phyloP scores from a whole-genome alignment of 2,113 vertebrate species.

The Eclectus roratus region DNA sequence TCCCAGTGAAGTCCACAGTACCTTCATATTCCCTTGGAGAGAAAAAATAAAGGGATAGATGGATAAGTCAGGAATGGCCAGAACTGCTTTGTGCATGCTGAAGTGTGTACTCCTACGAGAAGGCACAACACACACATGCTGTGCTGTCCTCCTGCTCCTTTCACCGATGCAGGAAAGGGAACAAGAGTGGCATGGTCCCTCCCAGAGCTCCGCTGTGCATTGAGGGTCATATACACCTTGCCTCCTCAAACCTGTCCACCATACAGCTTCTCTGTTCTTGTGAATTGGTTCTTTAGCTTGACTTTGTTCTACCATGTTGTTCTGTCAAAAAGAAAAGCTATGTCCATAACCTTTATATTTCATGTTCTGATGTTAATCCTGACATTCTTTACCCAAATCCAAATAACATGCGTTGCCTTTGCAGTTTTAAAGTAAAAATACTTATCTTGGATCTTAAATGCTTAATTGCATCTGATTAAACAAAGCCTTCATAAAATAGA shows the following conservation, averaged over 20 bases:
- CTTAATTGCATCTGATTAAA: constrained; percentile 31
- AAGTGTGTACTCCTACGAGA: accelerated
- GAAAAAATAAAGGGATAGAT: neutral
- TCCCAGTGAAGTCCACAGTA: neutral
- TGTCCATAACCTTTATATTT: neutral
- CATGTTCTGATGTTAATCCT: neutral
- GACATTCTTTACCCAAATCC: neutral
- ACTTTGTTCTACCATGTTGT: neutral
- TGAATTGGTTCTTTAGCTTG: neutral
- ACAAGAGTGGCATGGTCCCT: neutral
- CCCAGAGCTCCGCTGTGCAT: neutral
- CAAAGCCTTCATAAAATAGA: constrained; percentile 17
- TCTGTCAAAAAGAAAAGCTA: neutral
- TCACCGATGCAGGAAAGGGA: neutral
- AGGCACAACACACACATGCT: neutral
- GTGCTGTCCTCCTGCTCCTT: neutral
- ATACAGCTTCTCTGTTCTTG: neutral
- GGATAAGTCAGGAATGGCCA: too few relatives aligned
- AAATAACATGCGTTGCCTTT: neutral
- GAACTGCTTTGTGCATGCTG: neutral
- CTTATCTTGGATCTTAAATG: neutral
- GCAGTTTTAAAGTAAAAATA: constrained; percentile 6
- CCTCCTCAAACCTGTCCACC: accelerated
- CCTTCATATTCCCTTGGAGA: neutral
- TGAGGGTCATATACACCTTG: neutral